phyloP scores from a whole-genome alignment of 2,888 invertebrate species.

The Dicranocentrus wangi region DNA sequence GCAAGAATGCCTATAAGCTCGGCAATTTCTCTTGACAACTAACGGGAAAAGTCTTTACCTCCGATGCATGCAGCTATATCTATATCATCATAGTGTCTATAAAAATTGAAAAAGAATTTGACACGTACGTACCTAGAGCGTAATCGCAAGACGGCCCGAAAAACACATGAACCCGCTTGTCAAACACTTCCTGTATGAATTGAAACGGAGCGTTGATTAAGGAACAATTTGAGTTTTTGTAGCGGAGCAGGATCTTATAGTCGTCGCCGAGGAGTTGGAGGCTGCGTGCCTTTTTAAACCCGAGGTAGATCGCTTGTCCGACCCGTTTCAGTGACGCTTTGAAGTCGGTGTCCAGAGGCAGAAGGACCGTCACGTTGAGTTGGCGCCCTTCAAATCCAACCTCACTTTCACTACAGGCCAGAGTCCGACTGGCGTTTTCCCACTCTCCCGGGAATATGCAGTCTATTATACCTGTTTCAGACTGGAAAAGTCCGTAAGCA shows the following conservation, averaged over 20 bases:
- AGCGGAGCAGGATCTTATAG: conserved; percentile 67
- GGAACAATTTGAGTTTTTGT: conserved; percentile 73
- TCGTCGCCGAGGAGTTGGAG: conserved; percentile 67
- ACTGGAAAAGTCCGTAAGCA: not conserved
- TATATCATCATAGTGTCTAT: no score
- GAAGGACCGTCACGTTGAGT: conserved; percentile 70
- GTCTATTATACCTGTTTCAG: not conserved
- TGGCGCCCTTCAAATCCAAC: not conserved
- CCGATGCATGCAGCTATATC: no score
- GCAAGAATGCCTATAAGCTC: not conserved
- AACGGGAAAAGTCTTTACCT: not conserved
- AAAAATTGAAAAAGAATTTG: not conserved
- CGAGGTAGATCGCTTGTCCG: conserved; percentile 71
- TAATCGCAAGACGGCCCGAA: conserved; percentile 89
- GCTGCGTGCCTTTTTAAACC: conserved; percentile 63
- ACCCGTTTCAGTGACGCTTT: conserved; percentile 70
- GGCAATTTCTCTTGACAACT: not conserved
- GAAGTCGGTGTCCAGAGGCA: conserved; percentile 71
- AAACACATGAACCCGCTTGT: conserved; percentile 81
- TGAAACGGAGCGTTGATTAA: conserved; percentile 71
- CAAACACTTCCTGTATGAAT: conserved; percentile 64
- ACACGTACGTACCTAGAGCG: conserved; percentile 80
- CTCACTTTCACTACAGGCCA: conserved; percentile 23
- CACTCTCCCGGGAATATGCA: conserved; percentile 27
- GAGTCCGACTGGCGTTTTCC: no score